These are phyloP conservation scores for Cotesia congregata DNA, from an alignment of 2,888 invertebrate genomes.

Conservation along the genomic window DNA sequence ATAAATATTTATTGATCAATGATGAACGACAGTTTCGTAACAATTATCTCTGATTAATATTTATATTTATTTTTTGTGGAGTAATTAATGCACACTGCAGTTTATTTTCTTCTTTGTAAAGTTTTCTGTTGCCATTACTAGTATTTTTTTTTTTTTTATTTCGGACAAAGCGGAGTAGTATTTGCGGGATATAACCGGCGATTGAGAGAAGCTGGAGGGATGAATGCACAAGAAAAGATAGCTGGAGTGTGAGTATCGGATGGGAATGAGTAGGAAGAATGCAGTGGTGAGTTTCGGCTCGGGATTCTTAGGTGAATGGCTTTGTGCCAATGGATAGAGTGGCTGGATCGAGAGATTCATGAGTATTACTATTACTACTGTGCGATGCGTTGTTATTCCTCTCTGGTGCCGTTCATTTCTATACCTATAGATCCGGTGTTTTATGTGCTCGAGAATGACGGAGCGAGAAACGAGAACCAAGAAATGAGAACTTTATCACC, in stretches of 20 bases:
- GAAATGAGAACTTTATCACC: constrained; percentile 37
- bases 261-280: constrained; percentile 30
- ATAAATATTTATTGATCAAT: too few species aligned
- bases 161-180: background rate
- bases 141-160: background rate
- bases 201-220: constrained; percentile 5
- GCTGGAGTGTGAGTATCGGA: constrained; percentile 24
- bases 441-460: constrained; percentile 22
- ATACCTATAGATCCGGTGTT: constrained; percentile 20
- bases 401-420: background rate
- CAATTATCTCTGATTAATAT: too few species aligned
- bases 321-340: constrained; percentile 32
- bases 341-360: constrained; percentile 38
- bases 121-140: background rate
- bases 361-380: constrained; percentile 29
- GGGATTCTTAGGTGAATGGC: constrained; percentile 42
- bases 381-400: constrained; percentile 43
- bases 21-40: too few species aligned
- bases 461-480: constrained; percentile 21
- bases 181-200: background rate
- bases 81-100: too few species aligned
- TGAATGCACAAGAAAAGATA: background rate
- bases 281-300: constrained; percentile 42
- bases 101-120: too few species aligned
- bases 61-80: too few species aligned